These are phyloP conservation scores for Muscicapa adusta DNA, from an alignment of 2,113 vertebrate species.

Conservation along the genomic window DNA sequence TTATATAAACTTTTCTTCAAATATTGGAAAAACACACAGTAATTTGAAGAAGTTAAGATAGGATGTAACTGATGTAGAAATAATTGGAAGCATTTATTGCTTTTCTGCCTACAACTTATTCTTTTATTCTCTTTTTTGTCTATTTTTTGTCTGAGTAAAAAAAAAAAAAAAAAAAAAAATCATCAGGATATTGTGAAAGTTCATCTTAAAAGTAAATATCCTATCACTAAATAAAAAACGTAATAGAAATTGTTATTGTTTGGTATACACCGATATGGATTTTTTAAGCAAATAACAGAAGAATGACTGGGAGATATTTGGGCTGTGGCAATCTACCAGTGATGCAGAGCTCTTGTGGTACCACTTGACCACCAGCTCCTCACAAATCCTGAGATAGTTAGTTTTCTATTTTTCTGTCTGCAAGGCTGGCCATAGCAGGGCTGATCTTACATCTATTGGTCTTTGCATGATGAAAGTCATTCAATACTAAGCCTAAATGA, in stretches of 20 bases:
- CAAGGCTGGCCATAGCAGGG: not conserved
- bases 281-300: not conserved
- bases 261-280: not conserved
- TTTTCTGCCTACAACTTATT: not conserved
- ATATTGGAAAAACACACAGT: not conserved
- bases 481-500: not conserved
- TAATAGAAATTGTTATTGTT: not conserved
- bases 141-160: not conserved
- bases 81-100: not conserved
- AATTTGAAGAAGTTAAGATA: not conserved
- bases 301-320: not conserved
- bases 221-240: not conserved
- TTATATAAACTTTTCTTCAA: not conserved
- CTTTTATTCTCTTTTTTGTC: not conserved
- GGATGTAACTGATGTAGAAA: not conserved
- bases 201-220: not conserved
- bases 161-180: not conserved
- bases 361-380: not conserved
- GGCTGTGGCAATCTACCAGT: not conserved
- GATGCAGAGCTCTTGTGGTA: not conserved
- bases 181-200: not conserved
- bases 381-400: not conserved
- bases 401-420: too few species aligned
- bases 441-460: not conserved
- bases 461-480: not conserved